Conservation (phyloP, 1,140 invertebrate species). For the Adelges cooleyi region DNA sequence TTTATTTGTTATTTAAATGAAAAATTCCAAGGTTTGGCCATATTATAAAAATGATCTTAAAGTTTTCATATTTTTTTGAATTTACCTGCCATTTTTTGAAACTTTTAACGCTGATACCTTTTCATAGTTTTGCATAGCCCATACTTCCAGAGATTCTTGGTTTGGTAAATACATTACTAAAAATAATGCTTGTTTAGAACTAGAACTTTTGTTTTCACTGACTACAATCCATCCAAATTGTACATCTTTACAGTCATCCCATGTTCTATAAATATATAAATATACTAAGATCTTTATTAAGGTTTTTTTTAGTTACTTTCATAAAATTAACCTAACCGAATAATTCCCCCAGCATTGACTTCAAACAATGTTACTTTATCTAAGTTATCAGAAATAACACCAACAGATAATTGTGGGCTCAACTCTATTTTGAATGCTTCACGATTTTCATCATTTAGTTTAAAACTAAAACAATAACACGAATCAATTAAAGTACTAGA, state of each 20-base stretch:
- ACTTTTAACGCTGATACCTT: slow-evolving; percentile 80
- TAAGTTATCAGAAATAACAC: slow-evolving; percentile 70
- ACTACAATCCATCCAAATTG: slow-evolving; percentile 81
- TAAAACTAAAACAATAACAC: slow-evolving; percentile 49
- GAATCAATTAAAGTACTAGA: no score
- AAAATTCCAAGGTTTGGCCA: no score
- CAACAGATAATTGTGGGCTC: slow-evolving; percentile 68
- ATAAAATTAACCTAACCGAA: slow-evolving; percentile 47
- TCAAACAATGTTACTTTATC: slow-evolving; percentile 79
- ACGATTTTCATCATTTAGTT: slow-evolving; percentile 70
- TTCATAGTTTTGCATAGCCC: slow-evolving; percentile 70
- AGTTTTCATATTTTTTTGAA: no score
- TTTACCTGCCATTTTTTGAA: slow-evolving; percentile 61
- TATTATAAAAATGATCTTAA: no score
- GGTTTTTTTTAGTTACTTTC: background rate
- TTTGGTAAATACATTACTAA: slow-evolving; percentile 75
- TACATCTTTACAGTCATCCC: slow-evolving; percentile 68
- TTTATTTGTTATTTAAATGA: no score
- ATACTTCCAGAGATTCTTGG: slow-evolving; percentile 74
- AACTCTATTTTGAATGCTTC: slow-evolving; percentile 57
- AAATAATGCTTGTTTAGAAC: slow-evolving; percentile 52
- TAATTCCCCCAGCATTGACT: slow-evolving; percentile 58
- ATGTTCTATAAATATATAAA: slow-evolving; percentile 33
- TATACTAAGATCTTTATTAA: background rate
- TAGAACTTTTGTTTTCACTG: slow-evolving; percentile 45